Percentiles rank a stretch among this genome's conserved stretches.
phyloP scores from a whole-genome alignment of 2,113 vertebrate species.

The Peromyscus polionotus region DNA sequence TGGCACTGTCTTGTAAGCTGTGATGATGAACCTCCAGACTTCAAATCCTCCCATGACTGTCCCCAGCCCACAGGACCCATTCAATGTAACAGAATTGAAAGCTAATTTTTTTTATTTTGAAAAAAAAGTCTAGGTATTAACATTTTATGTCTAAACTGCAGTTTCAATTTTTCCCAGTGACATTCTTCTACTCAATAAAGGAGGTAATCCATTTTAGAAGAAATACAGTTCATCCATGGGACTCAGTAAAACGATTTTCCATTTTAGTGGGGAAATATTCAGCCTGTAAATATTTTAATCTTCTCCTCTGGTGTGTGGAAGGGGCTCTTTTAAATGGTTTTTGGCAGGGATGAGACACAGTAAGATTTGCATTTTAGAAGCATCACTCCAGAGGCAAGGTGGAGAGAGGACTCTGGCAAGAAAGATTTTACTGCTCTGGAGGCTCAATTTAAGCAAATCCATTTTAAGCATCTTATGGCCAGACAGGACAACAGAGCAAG shows the following conservation, averaged over 20 bases:
- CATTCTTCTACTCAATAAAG: slow-evolving; percentile 47
- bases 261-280: slow-evolving; percentile 51
- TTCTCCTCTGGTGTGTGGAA: slow-evolving; percentile 46
- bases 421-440: slow-evolving; percentile 40
- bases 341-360: slow-evolving; percentile 9
- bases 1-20: not conserved
- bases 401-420: slow-evolving; percentile 28
- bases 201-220: slow-evolving; percentile 57
- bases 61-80: not conserved
- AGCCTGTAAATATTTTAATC: slow-evolving; percentile 60
- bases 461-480: slow-evolving; percentile 55
- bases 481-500: slow-evolving; percentile 54
- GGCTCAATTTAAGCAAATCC: slow-evolving; percentile 67
- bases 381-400: slow-evolving; percentile 28
- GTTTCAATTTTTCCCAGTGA: slow-evolving; percentile 19
- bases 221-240: slow-evolving; percentile 1
- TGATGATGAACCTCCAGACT: not conserved
- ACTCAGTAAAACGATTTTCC: slow-evolving; percentile 52
- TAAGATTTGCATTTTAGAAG: slow-evolving; percentile 68
- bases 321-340: slow-evolving; percentile 55
- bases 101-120: not conserved
- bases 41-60: not conserved
- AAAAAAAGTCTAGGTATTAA: slow-evolving; percentile 39
- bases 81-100: slow-evolving; percentile 39
- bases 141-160: slow-evolving; percentile 15